A percentile compares a stretch with the other conserved stretches of the same genome.
These are phyloP conservation scores for Thymelicus acteon DNA, from an alignment of 2,888 invertebrate genomes.

Conservation along the genomic window DNA sequence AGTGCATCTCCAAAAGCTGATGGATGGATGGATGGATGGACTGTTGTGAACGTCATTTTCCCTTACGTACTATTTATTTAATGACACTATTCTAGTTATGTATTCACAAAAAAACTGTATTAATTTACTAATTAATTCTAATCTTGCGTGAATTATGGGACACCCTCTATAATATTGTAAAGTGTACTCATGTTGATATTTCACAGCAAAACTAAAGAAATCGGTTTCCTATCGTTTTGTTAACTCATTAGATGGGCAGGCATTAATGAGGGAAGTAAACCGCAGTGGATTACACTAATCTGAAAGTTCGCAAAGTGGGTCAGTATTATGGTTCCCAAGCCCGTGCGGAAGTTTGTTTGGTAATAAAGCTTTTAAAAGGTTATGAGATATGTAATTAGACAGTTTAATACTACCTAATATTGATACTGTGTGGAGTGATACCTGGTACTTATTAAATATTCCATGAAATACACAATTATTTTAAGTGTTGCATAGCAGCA, in stretches of 20 bases:
- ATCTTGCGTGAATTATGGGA: too few relatives aligned
- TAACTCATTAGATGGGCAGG: slow-evolving; percentile 43
- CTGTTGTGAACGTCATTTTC: too few relatives aligned
- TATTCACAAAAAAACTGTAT: too few relatives aligned
- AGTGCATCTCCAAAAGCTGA: too few relatives aligned
- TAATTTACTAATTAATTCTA: too few relatives aligned
- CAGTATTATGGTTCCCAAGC: slow-evolving; percentile 35
- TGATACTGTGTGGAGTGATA: neutral
- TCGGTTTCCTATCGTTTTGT: slow-evolving; percentile 38
- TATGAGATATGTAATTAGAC: neutral
- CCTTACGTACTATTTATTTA: too few relatives aligned
- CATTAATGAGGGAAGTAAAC: slow-evolving; percentile 44
- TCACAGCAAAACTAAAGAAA: slow-evolving; percentile 29
- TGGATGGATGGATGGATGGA: too few relatives aligned
- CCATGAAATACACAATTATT: too few relatives aligned
- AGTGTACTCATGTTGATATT: slow-evolving; percentile 32
- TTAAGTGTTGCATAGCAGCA: too few relatives aligned
- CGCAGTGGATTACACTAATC: slow-evolving; percentile 48
- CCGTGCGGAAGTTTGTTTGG: slow-evolving; percentile 27
- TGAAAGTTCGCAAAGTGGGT: slow-evolving; percentile 46
- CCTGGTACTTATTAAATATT: neutral
- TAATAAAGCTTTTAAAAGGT: slow-evolving; percentile 29
- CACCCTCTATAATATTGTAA: slow-evolving; percentile 38
- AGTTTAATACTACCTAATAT: slow-evolving; percentile 3
- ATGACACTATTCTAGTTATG: too few relatives aligned